These are phyloP conservation scores for Cheilosia vulpina DNA, from an alignment of 2,888 invertebrate species.

Conservation along the genomic window DNA sequence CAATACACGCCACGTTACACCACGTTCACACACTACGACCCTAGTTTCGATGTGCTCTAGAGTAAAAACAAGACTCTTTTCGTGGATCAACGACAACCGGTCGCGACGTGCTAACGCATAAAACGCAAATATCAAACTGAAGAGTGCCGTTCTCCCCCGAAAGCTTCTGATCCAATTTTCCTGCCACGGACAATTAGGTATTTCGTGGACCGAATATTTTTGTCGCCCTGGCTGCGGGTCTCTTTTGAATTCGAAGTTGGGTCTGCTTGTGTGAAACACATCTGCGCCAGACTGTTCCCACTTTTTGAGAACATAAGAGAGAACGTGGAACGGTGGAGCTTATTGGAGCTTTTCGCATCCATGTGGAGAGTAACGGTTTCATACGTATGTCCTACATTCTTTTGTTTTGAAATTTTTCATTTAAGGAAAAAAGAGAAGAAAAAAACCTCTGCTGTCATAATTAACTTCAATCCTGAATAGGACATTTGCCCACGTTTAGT, in stretches of 20 bases:
- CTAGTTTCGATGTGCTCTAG: not conserved
- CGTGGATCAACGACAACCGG: constrained; percentile 43
- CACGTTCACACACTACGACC: not conserved
- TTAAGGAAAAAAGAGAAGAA: not conserved
- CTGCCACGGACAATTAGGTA: constrained; percentile 63
- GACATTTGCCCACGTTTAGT: constrained; percentile 59
- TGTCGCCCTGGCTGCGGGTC: constrained; percentile 41
- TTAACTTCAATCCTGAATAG: constrained; percentile 63
- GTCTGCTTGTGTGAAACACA: constrained; percentile 32
- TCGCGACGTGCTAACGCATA: constrained; percentile 72
- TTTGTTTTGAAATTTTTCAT: constrained; percentile 35
- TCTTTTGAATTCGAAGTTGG: not conserved
- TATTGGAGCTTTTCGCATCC: constrained; percentile 23
- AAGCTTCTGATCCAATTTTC: constrained; percentile 68
- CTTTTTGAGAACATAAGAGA: constrained; percentile 20
- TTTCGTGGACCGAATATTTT: constrained; percentile 64
- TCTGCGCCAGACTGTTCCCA: constrained; percentile 72
- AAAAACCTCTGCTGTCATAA: constrained; percentile 54
- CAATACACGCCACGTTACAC: constrained; percentile 4
- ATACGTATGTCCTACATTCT: constrained; percentile 10
- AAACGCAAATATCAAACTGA: constrained; percentile 72
- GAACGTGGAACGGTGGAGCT: constrained; percentile 6
- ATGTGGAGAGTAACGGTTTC: constrained; percentile 18
- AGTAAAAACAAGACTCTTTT: constrained; percentile 13
- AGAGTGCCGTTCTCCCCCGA: constrained; percentile 59